Base-by-base conservation (phyloP, 2,888 invertebrate species). In the Polyploca ridens region DNA sequence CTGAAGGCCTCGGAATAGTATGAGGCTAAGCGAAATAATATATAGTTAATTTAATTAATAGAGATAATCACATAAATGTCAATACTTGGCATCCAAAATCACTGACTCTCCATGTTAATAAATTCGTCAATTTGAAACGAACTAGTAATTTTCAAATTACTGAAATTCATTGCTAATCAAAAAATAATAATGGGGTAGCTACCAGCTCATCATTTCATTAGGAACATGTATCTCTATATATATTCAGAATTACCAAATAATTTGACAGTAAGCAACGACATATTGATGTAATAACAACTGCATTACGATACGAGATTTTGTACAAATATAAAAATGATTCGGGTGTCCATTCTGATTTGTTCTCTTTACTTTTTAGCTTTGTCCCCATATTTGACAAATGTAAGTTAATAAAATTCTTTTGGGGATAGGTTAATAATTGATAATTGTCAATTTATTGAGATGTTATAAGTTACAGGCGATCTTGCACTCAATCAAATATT, bases 311-410 rank as follows among this genome's bases (percentile, higher is more conserved):
- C 49, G 7, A 5, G 27, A 49, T 46, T 44, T 64, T 16, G 63
- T 62, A 8, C 62, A 60, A n/a, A 6, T 64, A 62, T 58, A 27
- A 86, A 80, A 74, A 90, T 90, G 90, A 74, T 76, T 11, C 81
- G 77, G 59, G 11, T 68, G 19, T 67, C 76, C 3, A 57, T 79
- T 64, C 69, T 84, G 5, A 19, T 85, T 58, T 82, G 76, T 67
- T 82, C 73, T 61, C 73, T 75, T 65, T 72, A 67, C 61, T 74
- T 81, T 70, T 64, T 83, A 66, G 77, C 74, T 46, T 67, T 87
- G 16, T 76, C 78, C 5, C 82, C 86, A 0, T 77, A 76, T 66
- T 67, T 82, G 41, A 71, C 70, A 44, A 66, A 64, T 66, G 89
- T 89, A 77, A 88, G 86, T 81, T 44, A 10, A 8, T 38, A 46